phyloP scores from a whole-genome alignment of 2,113 vertebrate species.

The Pelecanoides urinatrix region DNA sequence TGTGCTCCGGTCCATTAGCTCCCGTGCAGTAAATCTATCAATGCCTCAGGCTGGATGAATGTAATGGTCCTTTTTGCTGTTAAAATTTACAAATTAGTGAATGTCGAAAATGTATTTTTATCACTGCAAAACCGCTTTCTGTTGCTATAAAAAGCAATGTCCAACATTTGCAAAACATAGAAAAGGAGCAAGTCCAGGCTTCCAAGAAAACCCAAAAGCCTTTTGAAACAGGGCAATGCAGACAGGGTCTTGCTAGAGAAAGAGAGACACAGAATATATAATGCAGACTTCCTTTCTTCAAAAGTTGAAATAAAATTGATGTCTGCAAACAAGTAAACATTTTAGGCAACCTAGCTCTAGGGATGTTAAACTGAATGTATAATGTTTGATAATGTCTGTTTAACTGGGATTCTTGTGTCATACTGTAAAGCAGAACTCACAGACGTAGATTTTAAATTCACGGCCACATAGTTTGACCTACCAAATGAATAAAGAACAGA shows the following conservation, averaged over 20 bases:
- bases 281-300: not conserved
- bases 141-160: not conserved
- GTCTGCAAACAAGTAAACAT: not conserved
- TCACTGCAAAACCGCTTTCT: not conserved
- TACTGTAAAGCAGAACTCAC: not conserved
- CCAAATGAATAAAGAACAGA: not conserved
- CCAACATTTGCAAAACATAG: not conserved
- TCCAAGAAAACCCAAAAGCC: not conserved
- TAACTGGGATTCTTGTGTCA: not conserved
- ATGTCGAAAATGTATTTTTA: constrained; percentile 1
- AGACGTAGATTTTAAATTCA: not conserved
- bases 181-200: not conserved
- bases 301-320: not conserved
- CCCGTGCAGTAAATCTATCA: constrained; percentile 20
- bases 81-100: constrained; percentile 17
- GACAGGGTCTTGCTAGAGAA: not conserved
- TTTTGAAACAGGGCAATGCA: not conserved
- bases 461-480: not conserved
- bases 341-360: not conserved
- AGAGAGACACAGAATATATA: not conserved
- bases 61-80: not conserved
- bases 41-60: not conserved
- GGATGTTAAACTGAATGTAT: not conserved
- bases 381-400: not conserved
- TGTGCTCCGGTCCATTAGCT: not conserved